These are phyloP conservation scores for Lampropteryx suffumata DNA, from an alignment of 2,888 invertebrate genomes.

Conservation along the genomic window DNA sequence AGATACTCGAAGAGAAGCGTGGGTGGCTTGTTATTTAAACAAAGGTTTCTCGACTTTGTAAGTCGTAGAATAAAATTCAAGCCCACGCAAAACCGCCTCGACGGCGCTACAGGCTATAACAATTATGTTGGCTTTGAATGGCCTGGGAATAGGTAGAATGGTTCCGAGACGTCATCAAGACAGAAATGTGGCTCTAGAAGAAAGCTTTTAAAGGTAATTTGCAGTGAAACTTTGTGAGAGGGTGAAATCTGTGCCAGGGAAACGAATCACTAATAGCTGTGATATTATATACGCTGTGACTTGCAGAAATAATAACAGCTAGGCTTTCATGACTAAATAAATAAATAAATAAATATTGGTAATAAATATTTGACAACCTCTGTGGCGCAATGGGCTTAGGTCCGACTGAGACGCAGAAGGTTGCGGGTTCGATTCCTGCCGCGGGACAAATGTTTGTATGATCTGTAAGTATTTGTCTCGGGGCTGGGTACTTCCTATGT, in stretches of 20 bases:
- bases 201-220: background rate
- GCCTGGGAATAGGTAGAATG: conserved; percentile 44
- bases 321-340: no score
- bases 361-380: no score
- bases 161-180: conserved; percentile 40
- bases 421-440: no score
- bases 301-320: no score
- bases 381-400: no score
- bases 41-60: background rate
- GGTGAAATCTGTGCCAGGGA: background rate
- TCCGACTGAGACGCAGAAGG: no score
- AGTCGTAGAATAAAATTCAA: conserved; percentile 9
- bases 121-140: conserved; percentile 42
- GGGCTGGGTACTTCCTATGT: no score
- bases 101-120: conserved; percentile 48
- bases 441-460: no score
- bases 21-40: background rate
- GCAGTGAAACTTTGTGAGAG: background rate
- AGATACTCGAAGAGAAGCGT: background rate
- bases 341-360: no score
- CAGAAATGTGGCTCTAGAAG: conserved; percentile 4
- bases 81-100: conserved; percentile 8
- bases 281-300: no score
- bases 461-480: no score
- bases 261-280: no score